Evolutionary conservation across 2,113 vertebrate genomes (phyloP), one percentile per base, ranked within the genome.

Genomic region (Hippocampus mohnikei): DNA sequence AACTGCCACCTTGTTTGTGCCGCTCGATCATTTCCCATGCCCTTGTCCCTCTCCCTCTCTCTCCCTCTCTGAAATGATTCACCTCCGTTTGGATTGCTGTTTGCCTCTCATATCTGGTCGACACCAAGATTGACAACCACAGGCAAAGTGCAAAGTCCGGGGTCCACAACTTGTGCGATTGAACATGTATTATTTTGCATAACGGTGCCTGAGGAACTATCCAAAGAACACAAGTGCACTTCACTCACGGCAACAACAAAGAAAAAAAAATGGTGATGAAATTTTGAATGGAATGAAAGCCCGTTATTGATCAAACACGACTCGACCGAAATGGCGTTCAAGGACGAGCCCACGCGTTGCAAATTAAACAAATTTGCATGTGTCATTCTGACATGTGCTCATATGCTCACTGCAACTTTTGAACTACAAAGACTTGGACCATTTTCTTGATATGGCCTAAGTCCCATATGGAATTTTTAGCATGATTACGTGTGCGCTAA

Each of bases 131-230:
- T 84, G 87, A 80, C 84, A 84, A 84, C 77, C 66, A 60, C 55
- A 74, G 63, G 74, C 61, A 44, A 46, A 82, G 71, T 75, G 76
- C 75, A 66, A 69, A 77, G 80, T 75, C 77, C 79, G 72, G 69
- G 83, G 79, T 87, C 67, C 67, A 70, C 67, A 80, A 75, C 72
- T 15, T 23, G 72, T 80, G 84, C 78, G 71, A 81, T 87, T 71
- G 46, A 83, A 82, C 72, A 67, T 80, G 81, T 77, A 44, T 71
- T 76, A 73, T 80, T 89, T 88, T 86, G 86, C 82, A 88, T 90
- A 87, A 81, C 40, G 73, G 76, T 21, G 76, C 82, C 81, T 37
- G 66, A 80, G 81, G 85, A 84, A 81, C 85, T 60, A 27, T 52
- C 60, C 12, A 27, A 58, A 27, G 55, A 27, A 27, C 23, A 58